Evolutionary conservation across 2,888 invertebrate genomes (phyloP).

Genomic region (Melanostoma mellinum): DNA sequence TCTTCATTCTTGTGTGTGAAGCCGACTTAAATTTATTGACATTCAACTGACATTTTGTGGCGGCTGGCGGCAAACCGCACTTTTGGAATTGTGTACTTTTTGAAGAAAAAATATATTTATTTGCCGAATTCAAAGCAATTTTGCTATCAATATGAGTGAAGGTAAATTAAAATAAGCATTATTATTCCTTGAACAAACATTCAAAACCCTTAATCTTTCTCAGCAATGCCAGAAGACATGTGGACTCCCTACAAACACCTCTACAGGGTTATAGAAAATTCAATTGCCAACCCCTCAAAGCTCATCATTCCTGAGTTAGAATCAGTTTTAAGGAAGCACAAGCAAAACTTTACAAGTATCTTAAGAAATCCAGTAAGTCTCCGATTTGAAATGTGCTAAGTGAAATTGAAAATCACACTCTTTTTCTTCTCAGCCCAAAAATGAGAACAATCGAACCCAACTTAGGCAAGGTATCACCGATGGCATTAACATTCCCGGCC

Average conservation of each 20-base stretch:
- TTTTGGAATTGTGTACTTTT: conserved; percentile 48
- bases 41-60: conserved; percentile 28
- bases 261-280: conserved; percentile 87
- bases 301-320: conserved; percentile 86
- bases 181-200: not conserved
- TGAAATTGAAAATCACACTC: too few species aligned
- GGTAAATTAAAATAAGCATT: conserved; percentile 31
- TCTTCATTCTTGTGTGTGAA: conserved; percentile 40
- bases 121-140: not conserved
- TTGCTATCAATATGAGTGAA: conserved; percentile 50
- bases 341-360: conserved; percentile 92
- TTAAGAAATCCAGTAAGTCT: conserved; percentile 92
- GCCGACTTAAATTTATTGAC: conserved; percentile 1
- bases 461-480: conserved; percentile 91
- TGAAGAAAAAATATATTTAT: conserved; percentile 12
- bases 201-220: not conserved
- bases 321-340: conserved; percentile 89
- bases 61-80: conserved; percentile 68
- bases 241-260: conserved; percentile 93
- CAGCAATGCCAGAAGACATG: conserved; percentile 85
- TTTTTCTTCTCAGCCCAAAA: conserved; percentile 86
- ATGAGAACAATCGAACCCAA: conserved; percentile 89
- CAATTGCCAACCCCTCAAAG: conserved; percentile 85
- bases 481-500: conserved; percentile 88
- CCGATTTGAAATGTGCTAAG: too few species aligned